phyloP scores from a whole-genome alignment of 1,140 invertebrate genomes.

The Drosophila chauvacae region DNA sequence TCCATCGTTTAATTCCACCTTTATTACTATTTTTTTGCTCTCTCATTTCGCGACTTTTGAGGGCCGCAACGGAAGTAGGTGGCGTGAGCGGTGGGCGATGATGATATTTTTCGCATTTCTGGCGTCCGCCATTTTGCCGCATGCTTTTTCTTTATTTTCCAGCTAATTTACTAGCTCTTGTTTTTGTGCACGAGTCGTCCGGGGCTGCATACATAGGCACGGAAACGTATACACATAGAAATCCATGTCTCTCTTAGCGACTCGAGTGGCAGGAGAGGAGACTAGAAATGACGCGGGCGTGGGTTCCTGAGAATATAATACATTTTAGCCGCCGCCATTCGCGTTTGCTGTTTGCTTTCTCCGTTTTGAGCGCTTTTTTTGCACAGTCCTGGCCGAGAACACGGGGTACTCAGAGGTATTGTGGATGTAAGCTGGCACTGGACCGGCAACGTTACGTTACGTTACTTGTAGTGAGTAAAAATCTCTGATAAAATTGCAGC shows the following conservation, averaged over 20 bases:
- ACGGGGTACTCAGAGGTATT: slow-evolving; percentile 26
- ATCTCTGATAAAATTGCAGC: neutral
- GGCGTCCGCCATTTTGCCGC: slow-evolving; percentile 78
- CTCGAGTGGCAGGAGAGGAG: slow-evolving; percentile 44
- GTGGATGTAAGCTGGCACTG: slow-evolving; percentile 16
- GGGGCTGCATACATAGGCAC: slow-evolving; percentile 23
- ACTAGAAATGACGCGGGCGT: slow-evolving; percentile 41
- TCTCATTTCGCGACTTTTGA: slow-evolving; percentile 50
- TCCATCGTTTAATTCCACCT: slow-evolving; percentile 50
- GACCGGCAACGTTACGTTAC: neutral
- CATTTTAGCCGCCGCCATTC: slow-evolving; percentile 72
- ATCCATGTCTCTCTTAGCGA: slow-evolving; percentile 71
- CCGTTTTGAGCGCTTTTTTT: slow-evolving; percentile 37
- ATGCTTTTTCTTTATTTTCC: slow-evolving; percentile 76
- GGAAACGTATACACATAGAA: slow-evolving; percentile 43
- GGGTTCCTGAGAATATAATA: slow-evolving; percentile 72
- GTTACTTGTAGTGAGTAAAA: neutral
- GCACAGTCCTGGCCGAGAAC: slow-evolving; percentile 13
- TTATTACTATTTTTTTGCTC: slow-evolving; percentile 57
- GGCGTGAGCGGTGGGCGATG: slow-evolving; percentile 15
- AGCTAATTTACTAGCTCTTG: slow-evolving; percentile 81
- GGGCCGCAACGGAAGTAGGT: neutral
- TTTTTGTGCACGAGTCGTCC: slow-evolving; percentile 60
- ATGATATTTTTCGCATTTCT: slow-evolving; percentile 65
- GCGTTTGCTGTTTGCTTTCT: slow-evolving; percentile 77